A percentile compares a stretch with the other conserved stretches of the same genome.
Evolutionary conservation across 2,797 vertebrate species (phyloP).

Genomic region (Crypturellus tataupa): DNA sequence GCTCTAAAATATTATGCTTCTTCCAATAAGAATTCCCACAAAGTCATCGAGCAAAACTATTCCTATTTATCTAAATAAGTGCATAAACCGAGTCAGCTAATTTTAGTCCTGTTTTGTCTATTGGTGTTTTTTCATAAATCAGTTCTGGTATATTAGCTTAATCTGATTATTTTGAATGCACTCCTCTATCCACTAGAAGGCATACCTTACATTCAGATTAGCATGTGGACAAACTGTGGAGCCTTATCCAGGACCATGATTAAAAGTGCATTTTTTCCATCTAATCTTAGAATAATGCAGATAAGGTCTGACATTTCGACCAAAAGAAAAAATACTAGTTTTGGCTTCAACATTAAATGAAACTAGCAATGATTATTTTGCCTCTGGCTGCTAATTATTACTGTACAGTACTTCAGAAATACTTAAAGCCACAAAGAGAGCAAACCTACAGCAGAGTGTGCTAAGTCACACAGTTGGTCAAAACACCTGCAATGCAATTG

Average conservation of each 20-base stretch:
- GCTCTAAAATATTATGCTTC: neutral
- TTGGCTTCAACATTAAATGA: constrained; percentile 68
- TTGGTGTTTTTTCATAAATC: neutral
- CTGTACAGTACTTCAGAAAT: constrained; percentile 35
- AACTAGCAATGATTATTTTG: constrained; percentile 66
- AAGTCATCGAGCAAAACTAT: neutral
- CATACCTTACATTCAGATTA: constrained; percentile 60
- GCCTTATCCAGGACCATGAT: neutral
- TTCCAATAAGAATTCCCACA: neutral
- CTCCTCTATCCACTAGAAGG: constrained; percentile 63
- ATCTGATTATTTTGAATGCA: neutral
- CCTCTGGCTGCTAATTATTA: constrained; percentile 72
- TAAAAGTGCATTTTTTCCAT: constrained; percentile 17
- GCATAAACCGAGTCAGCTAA: neutral
- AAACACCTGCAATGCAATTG: constrained; percentile 17
- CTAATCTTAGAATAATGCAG: constrained; percentile 41
- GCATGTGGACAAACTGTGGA: neutral
- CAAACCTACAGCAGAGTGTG: constrained; percentile 35
- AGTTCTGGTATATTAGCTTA: neutral
- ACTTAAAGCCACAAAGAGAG: constrained; percentile 64
- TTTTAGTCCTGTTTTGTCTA: neutral
- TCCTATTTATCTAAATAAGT: neutral
- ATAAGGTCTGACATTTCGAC: constrained; percentile 64
- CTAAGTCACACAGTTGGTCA: constrained; percentile 1
- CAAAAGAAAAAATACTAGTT: constrained; percentile 46